Conservation (phyloP, 2,888 invertebrate species). For the Shargacucullia verbasci region DNA sequence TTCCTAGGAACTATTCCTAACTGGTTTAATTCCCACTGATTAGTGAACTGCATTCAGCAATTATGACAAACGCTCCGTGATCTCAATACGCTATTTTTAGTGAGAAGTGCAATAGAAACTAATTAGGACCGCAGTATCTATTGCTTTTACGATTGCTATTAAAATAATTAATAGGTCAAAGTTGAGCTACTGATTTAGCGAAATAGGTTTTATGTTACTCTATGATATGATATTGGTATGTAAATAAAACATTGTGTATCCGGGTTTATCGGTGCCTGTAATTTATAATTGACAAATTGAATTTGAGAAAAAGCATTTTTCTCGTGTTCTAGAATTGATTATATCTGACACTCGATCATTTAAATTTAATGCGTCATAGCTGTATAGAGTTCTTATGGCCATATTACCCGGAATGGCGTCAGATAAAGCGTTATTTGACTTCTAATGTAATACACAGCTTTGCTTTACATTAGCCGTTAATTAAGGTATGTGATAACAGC, state of each 20-base stretch:
- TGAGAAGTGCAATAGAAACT: slow-evolving; percentile 52
- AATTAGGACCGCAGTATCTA: slow-evolving; percentile 44
- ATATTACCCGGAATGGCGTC: no score
- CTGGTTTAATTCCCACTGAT: slow-evolving; percentile 60
- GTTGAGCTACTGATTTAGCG: slow-evolving; percentile 37
- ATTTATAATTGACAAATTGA: slow-evolving; percentile 5
- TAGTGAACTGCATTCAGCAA: slow-evolving; percentile 60
- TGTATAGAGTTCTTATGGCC: no score
- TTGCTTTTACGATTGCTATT: slow-evolving; percentile 37
- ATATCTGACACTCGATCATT: no score
- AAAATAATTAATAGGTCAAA: slow-evolving; percentile 46
- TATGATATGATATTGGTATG: slow-evolving; percentile 3
- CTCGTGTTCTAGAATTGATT: no score
- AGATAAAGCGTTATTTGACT: no score
- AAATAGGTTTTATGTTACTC: slow-evolving; percentile 3
- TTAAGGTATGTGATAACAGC: no score
- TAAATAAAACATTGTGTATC: slow-evolving; percentile 9
- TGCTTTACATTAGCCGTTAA: no score
- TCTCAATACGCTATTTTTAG: slow-evolving; percentile 59
- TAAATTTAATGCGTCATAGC: no score
- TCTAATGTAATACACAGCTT: no score
- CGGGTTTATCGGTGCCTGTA: slow-evolving; percentile 5
- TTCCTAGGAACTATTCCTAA: slow-evolving; percentile 60
- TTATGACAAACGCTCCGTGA: slow-evolving; percentile 47
- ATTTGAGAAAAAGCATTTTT: not conserved